Evolutionary conservation across 2,797 vertebrate species (phyloP).

Genomic region (Tadarida brasiliensis): DNA sequence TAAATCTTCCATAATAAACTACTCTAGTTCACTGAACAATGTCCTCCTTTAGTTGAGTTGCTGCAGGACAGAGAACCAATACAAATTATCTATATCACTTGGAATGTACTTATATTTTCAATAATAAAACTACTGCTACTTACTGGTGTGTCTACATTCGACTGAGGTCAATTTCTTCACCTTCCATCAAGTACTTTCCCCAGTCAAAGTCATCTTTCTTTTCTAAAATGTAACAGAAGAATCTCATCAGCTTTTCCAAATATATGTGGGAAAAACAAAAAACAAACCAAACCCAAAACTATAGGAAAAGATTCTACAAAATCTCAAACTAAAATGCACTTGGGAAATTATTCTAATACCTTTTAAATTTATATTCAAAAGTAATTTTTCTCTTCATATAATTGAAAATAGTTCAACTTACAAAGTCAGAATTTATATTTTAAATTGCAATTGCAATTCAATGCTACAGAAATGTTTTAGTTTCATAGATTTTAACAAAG

Average conservation of each 20-base stretch:
- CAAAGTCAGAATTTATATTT: slow-evolving; percentile 29
- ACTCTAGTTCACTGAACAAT: background rate
- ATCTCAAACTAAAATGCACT: slow-evolving; percentile 17
- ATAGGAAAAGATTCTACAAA: slow-evolving; percentile 30
- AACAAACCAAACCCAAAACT: background rate
- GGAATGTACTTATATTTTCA: background rate
- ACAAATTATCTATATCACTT: background rate
- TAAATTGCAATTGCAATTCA: background rate
- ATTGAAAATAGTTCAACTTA: background rate
- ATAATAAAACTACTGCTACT: slow-evolving; percentile 85
- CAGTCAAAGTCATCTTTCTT: slow-evolving; percentile 96
- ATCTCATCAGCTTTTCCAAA: slow-evolving; percentile 37
- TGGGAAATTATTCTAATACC: background rate
- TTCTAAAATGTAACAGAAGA: slow-evolving; percentile 86
- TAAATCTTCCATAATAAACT: background rate
- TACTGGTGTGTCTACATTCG: slow-evolving; percentile 94
- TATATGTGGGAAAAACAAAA: background rate
- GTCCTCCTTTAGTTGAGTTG: background rate
- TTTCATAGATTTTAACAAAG: background rate
- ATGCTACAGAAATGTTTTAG: slow-evolving; percentile 44
- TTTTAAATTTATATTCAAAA: slow-evolving; percentile 20
- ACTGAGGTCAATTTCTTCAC: slow-evolving; percentile 92
- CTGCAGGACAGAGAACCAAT: background rate
- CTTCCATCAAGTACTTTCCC: slow-evolving; percentile 96
- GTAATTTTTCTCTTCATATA: background rate